A percentile compares a stretch with the other conserved stretches of the same genome.
Evolutionary conservation across 2,888 invertebrate species (phyloP).

Genomic region (Agrotis segetum): DNA sequence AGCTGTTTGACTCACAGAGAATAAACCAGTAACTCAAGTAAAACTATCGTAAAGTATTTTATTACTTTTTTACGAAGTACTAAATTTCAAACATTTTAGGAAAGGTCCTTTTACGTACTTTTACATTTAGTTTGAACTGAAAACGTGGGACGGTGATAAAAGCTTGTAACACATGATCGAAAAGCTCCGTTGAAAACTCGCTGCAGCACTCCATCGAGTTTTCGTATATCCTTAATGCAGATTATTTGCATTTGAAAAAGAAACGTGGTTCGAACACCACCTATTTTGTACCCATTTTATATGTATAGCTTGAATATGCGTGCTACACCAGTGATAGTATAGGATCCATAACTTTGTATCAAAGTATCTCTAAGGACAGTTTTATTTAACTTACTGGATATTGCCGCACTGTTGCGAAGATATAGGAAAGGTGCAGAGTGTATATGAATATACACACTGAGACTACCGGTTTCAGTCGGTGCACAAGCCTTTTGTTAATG

Average conservation of each 20-base stretch:
- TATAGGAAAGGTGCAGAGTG: constrained; percentile 12
- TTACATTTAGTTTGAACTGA: neutral
- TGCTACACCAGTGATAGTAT: neutral
- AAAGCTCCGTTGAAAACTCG: constrained; percentile 23
- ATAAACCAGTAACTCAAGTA: constrained; percentile 39
- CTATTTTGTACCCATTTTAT: constrained; percentile 15
- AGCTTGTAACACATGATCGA: constrained; percentile 21
- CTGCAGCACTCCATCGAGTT: constrained; percentile 22
- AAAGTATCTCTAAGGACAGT: neutral
- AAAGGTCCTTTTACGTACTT: constrained; percentile 14
- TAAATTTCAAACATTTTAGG: neutral
- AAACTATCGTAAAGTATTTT: constrained; percentile 35
- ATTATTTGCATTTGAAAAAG: constrained; percentile 45
- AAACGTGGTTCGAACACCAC: constrained; percentile 15
- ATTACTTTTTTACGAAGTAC: constrained; percentile 15
- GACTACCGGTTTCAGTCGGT: constrained; percentile 28
- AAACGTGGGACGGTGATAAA: neutral
- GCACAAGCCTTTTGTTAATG: constrained; percentile 48
- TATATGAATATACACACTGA: constrained; percentile 6
- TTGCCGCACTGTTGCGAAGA: neutral
- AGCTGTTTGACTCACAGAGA: constrained; percentile 47
- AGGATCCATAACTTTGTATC: neutral
- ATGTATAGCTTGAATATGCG: neutral
- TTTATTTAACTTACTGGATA: constrained; percentile 1
- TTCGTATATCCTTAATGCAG: constrained; percentile 16